Evolutionary conservation across 1,140 invertebrate species (phyloP).

Genomic region (Macrosteles quadrilineatus): DNA sequence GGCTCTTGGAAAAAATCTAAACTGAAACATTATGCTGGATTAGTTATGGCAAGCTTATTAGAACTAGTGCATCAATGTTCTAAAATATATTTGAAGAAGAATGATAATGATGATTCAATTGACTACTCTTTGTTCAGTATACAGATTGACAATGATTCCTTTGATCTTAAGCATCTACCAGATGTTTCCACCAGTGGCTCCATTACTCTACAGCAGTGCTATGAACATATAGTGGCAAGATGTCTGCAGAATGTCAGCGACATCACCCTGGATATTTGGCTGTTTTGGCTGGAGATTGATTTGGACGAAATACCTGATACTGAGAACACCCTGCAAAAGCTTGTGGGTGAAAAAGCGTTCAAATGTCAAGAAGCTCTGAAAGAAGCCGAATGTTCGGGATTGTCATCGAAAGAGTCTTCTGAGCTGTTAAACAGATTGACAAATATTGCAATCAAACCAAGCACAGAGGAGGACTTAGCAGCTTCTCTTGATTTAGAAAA

Average conservation of each 20-base stretch:
- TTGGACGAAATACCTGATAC: constrained; percentile 18
- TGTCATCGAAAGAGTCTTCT: background rate
- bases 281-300: constrained; percentile 20
- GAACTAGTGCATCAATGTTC: background rate
- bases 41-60: constrained; percentile 15
- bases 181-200: background rate
- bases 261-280: background rate
- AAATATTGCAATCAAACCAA: constrained; percentile 16
- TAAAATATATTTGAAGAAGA: background rate
- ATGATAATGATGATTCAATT: background rate
- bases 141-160: background rate
- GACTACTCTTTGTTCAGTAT: background rate
- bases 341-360: constrained; percentile 18
- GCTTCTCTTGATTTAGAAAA: background rate
- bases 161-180: no score
- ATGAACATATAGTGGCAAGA: constrained; percentile 3
- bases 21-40: constrained; percentile 10
- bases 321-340: constrained; percentile 4
- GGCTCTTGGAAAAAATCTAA: background rate
- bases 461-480: background rate
- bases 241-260: background rate
- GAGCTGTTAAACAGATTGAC: background rate
- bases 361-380: background rate
- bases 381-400: background rate
- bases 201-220: constrained; percentile 10